Evolutionary conservation across 1,140 invertebrate species (phyloP), one percentile per base, ranked within the genome.

Genomic region (Neodiprion virginianus): DNA sequence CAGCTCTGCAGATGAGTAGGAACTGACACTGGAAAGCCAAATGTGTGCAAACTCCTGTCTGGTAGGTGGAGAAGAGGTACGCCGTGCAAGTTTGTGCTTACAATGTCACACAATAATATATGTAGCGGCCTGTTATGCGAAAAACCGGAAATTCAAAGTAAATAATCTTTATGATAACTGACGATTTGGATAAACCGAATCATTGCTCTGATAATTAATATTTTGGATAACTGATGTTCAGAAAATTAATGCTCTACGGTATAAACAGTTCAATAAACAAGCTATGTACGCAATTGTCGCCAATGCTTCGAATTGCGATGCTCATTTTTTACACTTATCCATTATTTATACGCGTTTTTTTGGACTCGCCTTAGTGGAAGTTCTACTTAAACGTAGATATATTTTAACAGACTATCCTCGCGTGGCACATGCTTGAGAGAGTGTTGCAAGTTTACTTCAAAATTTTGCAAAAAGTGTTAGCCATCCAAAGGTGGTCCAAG

Each of bases 401-500:
- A 65, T 53, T 40, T 2, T 48, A 73, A 73, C 49, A 21, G 67
- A 68, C 67, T 61, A 61, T 61, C 53, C 65, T 48, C 21, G 14
- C 53, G 23, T 73, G 17, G 49, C 53, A 66, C 9, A 21, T 47
- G 17, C 7, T 21, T 17, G 17, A 67, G 10, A 75, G 69, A 61
- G 53, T n/a, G 47, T 28, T 71, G 65, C 0, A 28, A 72, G 48
- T 48, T 48, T 50, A 69, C 68, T 53, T 77, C 74, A 69, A 72
- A 77, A 77, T 67, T 69, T 73, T 75, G 49, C 71, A 75, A 53
- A 72, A 72, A 69, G 75, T 89, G 89, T 94, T 94, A 98, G 84
- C 97, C 98, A 92, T 98, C 97, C 80, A 98, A 86, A 21, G 97
- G 97, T 69, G 94, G 93, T 75, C 98, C 98, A 78, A 98, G 89